phyloP scores from a whole-genome alignment of 2,888 invertebrate genomes.

The Alviniconcha strummeri region DNA sequence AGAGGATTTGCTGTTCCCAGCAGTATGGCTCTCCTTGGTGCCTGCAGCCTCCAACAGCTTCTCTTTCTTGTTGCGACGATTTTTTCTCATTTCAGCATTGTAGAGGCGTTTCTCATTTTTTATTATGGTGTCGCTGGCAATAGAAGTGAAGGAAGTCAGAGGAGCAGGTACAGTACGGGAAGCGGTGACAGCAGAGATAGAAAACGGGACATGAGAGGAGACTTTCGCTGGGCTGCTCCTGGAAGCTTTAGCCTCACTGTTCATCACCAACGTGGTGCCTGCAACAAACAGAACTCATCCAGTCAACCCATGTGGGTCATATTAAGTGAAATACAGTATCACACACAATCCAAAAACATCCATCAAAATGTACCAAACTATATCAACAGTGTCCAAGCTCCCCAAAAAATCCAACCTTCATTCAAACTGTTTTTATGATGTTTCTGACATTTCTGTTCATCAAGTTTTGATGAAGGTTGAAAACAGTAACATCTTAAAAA shows the following conservation, averaged over 20 bases:
- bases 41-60: conserved; percentile 1
- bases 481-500: too few species aligned
- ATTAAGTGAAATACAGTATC: too few species aligned
- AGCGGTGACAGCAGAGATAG: not conserved
- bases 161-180: conserved; percentile 9
- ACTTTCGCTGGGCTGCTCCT: conserved; percentile 3
- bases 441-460: not conserved
- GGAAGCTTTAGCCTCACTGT: conserved; percentile 21
- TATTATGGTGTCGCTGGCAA: not conserved
- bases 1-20: not conserved
- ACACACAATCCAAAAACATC: too few species aligned
- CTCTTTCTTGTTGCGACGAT: conserved; percentile 31
- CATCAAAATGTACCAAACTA: too few species aligned
- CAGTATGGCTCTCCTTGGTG: conserved; percentile 7
- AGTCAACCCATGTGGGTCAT: too few species aligned
- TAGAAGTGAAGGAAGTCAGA: not conserved
- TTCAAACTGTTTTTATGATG: not conserved
- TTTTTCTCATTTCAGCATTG: conserved; percentile 22
- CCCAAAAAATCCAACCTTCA: too few species aligned
- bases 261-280: conserved; percentile 29
- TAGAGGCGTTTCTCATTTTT: conserved; percentile 14
- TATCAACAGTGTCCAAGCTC: too few species aligned
- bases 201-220: not conserved
- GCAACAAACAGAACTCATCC: not conserved
- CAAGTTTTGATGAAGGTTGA: too few species aligned